These are phyloP conservation scores for Premnoplex brunnescens DNA, from an alignment of 2,797 vertebrate species.

Conservation along the genomic window DNA sequence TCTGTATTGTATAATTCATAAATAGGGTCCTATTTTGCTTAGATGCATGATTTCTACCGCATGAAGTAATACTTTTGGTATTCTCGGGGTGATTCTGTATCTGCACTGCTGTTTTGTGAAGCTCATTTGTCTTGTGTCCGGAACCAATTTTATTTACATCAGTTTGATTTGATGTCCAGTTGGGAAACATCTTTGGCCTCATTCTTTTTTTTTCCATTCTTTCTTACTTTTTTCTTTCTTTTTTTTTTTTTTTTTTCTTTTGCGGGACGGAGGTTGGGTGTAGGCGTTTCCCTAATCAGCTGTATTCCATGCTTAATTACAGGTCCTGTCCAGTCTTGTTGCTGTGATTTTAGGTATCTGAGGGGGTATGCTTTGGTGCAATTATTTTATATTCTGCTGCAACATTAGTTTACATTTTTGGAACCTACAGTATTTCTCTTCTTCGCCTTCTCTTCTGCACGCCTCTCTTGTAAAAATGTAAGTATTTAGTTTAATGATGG, in stretches of 20 bases:
- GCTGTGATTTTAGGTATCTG: conserved; percentile 73
- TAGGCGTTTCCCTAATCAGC: conserved; percentile 71
- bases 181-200: conserved; percentile 23
- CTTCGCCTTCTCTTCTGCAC: conserved; percentile 71
- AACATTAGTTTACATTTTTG: conserved; percentile 74
- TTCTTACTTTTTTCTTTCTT: neutral
- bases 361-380: conserved; percentile 73
- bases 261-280: conserved; percentile 46
- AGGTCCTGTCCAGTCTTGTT: conserved; percentile 74
- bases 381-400: conserved; percentile 70
- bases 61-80: conserved; percentile 23
- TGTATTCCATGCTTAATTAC: conserved; percentile 72
- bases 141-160: conserved; percentile 9
- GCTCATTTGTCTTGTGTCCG: neutral
- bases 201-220: conserved; percentile 6
- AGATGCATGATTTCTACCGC: conserved; percentile 8
- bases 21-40: neutral
- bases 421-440: conserved; percentile 73
- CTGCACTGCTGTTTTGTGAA: conserved; percentile 2
- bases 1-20: neutral
- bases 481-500: conserved; percentile 68
- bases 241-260: conserved; percentile 11
- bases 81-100: neutral
- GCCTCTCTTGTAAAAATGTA: conserved; percentile 73
- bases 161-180: neutral